Evolutionary conservation across 2,113 vertebrate genomes (phyloP).

Genomic region (Poicephalus meyeri): DNA sequence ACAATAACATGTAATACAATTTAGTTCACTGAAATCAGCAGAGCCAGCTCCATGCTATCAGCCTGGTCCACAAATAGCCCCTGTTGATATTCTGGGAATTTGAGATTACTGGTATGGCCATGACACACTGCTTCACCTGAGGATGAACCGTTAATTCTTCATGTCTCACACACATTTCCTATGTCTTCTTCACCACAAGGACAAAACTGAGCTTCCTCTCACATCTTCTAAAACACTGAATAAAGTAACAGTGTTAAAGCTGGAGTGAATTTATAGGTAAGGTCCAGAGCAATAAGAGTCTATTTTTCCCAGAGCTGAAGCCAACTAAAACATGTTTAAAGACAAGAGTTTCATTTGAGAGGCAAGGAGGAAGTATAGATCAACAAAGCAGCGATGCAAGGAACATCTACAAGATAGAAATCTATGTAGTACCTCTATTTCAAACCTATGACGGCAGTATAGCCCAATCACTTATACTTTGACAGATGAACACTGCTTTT

Average conservation of each 20-base stretch:
- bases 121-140: neutral
- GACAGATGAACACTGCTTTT: neutral
- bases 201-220: neutral
- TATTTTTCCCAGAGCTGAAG: neutral
- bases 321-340: slow-evolving; percentile 2
- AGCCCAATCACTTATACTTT: neutral
- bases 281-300: neutral
- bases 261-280: neutral
- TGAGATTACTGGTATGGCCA: neutral
- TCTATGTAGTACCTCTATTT: neutral
- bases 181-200: neutral
- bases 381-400: slow-evolving; percentile 37
- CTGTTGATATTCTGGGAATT: neutral
- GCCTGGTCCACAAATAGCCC: neutral
- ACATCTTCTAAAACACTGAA: neutral
- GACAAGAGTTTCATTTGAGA: neutral
- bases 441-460: neutral
- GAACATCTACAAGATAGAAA: slow-evolving; percentile 47
- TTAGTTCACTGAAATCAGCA: neutral
- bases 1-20: neutral
- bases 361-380: slow-evolving; percentile 27
- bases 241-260: neutral
- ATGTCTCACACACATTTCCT: neutral
- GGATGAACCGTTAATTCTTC: neutral
- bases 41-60: neutral